These are phyloP conservation scores for Pavo muticus DNA, from an alignment of 2,113 vertebrate species.

Conservation along the genomic window DNA sequence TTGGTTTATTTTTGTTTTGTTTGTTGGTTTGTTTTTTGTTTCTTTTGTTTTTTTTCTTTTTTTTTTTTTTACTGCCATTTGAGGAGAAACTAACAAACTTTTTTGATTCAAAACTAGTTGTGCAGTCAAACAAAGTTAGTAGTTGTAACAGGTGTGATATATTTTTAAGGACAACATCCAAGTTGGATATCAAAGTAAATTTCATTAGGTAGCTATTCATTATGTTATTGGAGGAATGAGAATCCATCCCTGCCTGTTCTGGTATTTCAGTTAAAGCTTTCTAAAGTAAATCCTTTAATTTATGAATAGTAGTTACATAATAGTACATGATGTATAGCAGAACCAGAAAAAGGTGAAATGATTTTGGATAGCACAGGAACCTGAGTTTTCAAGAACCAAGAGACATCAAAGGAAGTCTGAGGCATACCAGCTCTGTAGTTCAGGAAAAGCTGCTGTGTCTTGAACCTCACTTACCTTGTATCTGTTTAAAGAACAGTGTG, in stretches of 20 bases:
- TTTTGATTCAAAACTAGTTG: background rate
- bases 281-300: background rate
- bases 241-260: background rate
- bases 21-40: background rate
- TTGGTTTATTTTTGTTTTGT: background rate
- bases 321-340: background rate
- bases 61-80: background rate
- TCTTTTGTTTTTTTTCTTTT: too few relatives aligned
- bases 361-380: background rate
- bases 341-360: background rate
- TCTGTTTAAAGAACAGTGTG: background rate
- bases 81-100: background rate
- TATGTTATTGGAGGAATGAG: background rate
- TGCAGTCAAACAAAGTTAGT: background rate
- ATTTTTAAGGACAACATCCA: background rate
- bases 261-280: background rate
- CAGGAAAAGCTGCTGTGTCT: background rate
- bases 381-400: slow-evolving; percentile 7
- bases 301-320: background rate
- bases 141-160: background rate
- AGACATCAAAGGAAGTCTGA: background rate
- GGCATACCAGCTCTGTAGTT: background rate
- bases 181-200: background rate
- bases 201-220: background rate
- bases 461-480: background rate